These are phyloP conservation scores for Ennomos fuscantarius DNA, from an alignment of 2,888 invertebrate genomes.

Conservation along the genomic window DNA sequence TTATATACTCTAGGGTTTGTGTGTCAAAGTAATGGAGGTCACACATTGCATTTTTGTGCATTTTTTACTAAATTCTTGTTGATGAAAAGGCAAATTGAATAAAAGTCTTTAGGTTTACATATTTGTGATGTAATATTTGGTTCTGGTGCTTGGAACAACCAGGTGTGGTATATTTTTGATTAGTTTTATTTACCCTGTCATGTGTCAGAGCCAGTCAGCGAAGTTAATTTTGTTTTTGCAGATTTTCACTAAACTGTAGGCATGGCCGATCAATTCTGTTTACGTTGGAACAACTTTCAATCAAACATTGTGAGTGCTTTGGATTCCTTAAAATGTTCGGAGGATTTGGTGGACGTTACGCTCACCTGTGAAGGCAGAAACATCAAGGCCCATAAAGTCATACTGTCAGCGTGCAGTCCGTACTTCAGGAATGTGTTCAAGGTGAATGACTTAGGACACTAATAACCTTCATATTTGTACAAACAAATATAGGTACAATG, in stretches of 20 bases:
- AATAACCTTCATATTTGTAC: conserved; percentile 76
- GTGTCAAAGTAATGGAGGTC: conserved; percentile 79
- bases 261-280: conserved; percentile 89
- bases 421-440: conserved; percentile 91
- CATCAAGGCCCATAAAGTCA: conserved; percentile 90
- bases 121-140: conserved; percentile 56
- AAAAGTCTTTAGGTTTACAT: conserved; percentile 45
- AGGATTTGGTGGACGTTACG: conserved; percentile 90
- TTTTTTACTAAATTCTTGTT: conserved; percentile 50
- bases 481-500: conserved; percentile 48
- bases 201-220: conserved; percentile 51
- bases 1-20: too few relatives aligned
- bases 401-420: conserved; percentile 90
- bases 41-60: conserved; percentile 81
- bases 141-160: conserved; percentile 49
- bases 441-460: conserved; percentile 85
- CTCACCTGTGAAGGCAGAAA: conserved; percentile 89
- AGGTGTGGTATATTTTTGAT: conserved; percentile 22
- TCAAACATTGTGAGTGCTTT: conserved; percentile 88
- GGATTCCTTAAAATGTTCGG: conserved; percentile 88
- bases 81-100: conserved; percentile 43
- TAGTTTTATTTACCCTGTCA: conserved; percentile 45
- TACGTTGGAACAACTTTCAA: conserved; percentile 91
- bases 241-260: conserved; percentile 64
- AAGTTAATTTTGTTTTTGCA: conserved; percentile 59